Evolutionary conservation across 2,888 invertebrate species (phyloP).

Genomic region (Daptonema setosum): DNA sequence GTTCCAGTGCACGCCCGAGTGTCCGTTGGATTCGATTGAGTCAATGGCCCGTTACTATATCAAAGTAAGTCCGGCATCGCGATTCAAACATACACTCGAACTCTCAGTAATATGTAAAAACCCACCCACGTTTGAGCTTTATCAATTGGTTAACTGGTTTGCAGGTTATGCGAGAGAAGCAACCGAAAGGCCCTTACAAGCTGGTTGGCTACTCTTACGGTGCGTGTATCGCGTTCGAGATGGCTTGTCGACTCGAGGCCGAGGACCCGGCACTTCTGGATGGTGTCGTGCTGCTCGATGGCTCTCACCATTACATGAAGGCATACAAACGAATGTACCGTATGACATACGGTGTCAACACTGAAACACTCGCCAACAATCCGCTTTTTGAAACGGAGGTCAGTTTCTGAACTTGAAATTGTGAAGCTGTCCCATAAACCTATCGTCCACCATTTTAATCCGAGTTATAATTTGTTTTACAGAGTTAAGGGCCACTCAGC

Average conservation of each 20-base stretch:
- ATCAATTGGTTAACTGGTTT: neutral
- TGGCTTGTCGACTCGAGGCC: constrained; percentile 54
- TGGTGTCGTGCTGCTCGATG: constrained; percentile 56
- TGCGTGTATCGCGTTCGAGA: constrained; percentile 74
- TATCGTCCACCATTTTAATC: too few relatives aligned
- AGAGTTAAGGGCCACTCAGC: too few relatives aligned
- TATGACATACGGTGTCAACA: constrained; percentile 13
- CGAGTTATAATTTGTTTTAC: too few relatives aligned
- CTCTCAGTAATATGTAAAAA: neutral
- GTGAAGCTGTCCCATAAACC: too few relatives aligned
- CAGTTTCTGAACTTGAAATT: too few relatives aligned
- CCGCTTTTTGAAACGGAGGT: constrained; percentile 33
- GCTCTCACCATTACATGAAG: constrained; percentile 34
- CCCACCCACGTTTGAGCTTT: neutral
- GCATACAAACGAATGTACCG: constrained; percentile 19
- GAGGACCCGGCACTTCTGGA: constrained; percentile 8
- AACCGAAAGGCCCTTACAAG: constrained; percentile 56
- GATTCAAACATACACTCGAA: neutral
- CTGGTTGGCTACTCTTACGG: constrained; percentile 83
- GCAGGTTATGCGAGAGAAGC: constrained; percentile 46
- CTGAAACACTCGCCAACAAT: constrained; percentile 24
- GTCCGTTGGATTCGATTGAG: constrained; percentile 49
- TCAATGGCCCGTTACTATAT: constrained; percentile 41
- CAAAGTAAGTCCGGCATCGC: neutral
- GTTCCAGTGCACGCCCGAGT: constrained; percentile 59